Percentiles rank a stretch among this genome's conserved stretches.
phyloP scores from a whole-genome alignment of 2,888 invertebrate species.

The Morinoia aosen region DNA sequence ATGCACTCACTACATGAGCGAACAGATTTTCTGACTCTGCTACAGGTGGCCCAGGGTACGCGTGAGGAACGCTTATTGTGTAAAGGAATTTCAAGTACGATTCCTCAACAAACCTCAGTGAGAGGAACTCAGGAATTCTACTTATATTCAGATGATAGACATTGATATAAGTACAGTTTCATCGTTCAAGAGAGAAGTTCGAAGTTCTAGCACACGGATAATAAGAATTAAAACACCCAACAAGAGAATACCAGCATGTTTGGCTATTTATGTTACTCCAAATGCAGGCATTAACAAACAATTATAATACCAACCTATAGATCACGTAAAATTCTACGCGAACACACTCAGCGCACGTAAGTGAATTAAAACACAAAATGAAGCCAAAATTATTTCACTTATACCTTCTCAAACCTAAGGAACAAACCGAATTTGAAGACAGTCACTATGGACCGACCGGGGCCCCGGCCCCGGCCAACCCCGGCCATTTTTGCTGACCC shows the following conservation, averaged over 20 bases:
- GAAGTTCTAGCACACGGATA: not conserved
- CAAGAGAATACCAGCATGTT: not conserved
- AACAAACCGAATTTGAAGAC: not conserved
- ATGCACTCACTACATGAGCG: too few species aligned
- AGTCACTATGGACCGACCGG: too few species aligned
- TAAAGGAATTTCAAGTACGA: not conserved
- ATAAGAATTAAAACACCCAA: not conserved
- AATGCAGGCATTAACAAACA: not conserved
- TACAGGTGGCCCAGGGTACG: too few species aligned
- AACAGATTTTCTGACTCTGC: too few species aligned
- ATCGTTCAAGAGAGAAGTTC: too few species aligned
- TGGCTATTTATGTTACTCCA: not conserved
- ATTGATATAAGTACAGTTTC: not conserved
- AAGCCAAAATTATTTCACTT: not conserved
- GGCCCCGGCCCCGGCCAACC: too few species aligned
- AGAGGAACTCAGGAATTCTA: not conserved
- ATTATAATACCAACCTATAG: not conserved
- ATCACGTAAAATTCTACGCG: not conserved
- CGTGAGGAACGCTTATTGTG: not conserved
- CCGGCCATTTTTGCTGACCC: too few species aligned
- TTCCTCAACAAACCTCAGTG: not conserved
- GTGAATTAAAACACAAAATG: not conserved
- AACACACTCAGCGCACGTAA: not conserved
- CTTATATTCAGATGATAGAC: not conserved
- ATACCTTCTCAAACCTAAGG: not conserved